phyloP scores from a whole-genome alignment of 2,797 vertebrate genomes.

The Scolopax rusticola region DNA sequence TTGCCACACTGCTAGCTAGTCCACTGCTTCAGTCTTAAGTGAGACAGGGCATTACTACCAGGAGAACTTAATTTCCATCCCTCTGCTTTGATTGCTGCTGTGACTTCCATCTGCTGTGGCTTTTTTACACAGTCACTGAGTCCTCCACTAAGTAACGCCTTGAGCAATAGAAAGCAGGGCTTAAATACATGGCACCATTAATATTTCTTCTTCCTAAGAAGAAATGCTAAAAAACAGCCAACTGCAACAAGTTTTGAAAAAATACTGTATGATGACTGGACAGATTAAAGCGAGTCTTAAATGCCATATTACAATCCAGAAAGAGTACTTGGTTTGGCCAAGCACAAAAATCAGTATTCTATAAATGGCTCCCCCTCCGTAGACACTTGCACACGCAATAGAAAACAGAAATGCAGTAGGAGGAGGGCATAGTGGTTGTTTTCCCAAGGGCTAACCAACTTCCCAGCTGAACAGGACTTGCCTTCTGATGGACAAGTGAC shows the following conservation, averaged over 20 bases:
- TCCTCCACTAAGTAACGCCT: background rate
- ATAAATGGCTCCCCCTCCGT: background rate
- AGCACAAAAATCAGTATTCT: background rate
- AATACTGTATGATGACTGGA: background rate
- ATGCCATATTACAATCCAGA: background rate
- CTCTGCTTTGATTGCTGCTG: background rate
- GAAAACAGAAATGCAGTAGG: background rate
- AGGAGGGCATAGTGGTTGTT: background rate
- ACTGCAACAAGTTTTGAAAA: background rate
- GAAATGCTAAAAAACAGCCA: background rate
- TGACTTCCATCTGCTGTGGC: background rate
- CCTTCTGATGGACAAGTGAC: background rate
- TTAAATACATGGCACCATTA: background rate
- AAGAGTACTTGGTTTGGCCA: background rate
- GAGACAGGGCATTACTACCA: background rate
- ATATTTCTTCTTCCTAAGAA: background rate
- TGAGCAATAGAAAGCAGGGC: background rate
- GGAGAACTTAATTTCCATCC: background rate
- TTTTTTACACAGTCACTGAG: background rate
- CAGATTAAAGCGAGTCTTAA: background rate
- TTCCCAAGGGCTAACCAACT: background rate
- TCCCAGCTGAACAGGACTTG: background rate
- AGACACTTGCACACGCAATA: background rate
- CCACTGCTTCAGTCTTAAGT: background rate
- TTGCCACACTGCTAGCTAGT: background rate